These are phyloP conservation scores for Magallana ariakensis DNA, from an alignment of 1,140 invertebrate genomes.

Conservation along the genomic window DNA sequence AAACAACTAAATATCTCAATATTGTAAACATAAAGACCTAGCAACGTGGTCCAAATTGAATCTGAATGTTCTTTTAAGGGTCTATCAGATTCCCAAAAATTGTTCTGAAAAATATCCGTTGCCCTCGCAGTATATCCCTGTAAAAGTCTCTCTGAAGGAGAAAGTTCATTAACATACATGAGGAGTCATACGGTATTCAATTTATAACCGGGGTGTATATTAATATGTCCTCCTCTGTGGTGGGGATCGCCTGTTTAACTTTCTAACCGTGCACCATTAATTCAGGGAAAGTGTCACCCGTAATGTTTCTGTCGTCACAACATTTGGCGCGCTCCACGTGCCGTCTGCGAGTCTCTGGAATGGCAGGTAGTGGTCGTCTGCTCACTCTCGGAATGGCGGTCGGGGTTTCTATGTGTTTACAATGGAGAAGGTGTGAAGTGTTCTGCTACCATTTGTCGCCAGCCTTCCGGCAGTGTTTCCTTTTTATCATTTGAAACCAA, in stretches of 20 bases:
- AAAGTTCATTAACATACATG: conserved; percentile 28
- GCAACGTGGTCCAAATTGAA: not conserved
- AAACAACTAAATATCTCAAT: too few species aligned
- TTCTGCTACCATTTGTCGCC: not conserved
- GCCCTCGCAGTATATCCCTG: not conserved
- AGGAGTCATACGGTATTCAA: conserved; percentile 5
- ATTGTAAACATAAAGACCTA: too few species aligned
- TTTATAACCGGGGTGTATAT: conserved; percentile 39
- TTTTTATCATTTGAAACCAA: not conserved
- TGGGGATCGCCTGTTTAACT: conserved; percentile 29
- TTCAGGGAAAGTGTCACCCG: conserved; percentile 21
- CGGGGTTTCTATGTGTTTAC: conserved; percentile 31
- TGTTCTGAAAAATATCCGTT: conserved; percentile 7
- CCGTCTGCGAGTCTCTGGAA: conserved; percentile 22
- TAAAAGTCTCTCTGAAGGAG: conserved; percentile 7
- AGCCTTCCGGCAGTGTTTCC: not conserved
- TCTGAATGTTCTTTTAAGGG: not conserved
- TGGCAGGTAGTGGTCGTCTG: conserved; percentile 2
- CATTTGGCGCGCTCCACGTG: conserved; percentile 6
- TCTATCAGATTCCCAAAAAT: not conserved
- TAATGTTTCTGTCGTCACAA: conserved; percentile 37
- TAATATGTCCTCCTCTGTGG: conserved; percentile 21
- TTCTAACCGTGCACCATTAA: conserved; percentile 32
- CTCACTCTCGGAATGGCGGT: not conserved
- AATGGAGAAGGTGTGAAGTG: not conserved